Evolutionary conservation across 2,888 invertebrate species (phyloP), one percentile per base, ranked within the genome.

Genomic region (Hofmannophila pseudospretella): DNA sequence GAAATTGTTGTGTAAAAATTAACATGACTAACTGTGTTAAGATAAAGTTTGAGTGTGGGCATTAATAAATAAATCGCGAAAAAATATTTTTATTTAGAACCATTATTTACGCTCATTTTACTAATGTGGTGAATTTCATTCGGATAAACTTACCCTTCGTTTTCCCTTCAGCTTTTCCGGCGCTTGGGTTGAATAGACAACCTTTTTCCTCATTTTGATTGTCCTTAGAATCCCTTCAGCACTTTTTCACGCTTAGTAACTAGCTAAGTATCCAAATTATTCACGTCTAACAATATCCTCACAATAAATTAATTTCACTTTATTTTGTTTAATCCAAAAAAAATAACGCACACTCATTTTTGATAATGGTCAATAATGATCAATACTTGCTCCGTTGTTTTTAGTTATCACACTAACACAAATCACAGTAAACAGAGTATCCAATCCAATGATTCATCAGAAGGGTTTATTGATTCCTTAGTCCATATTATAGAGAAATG

Each of bases 81-180:
- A n/a, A n/a, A n/a, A n/a, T n/a, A n/a, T n/a, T n/a, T n/a, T n/a
- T n/a, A n/a, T n/a, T n/a, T n/a, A n/a, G n/a, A n/a, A n/a, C n/a
- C n/a, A n/a, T n/a, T n/a, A n/a, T n/a, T n/a, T n/a, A n/a, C n/a
- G n/a, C n/a, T n/a, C n/a, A n/a, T n/a, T n/a, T n/a, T n/a, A n/a
- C n/a, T n/a, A n/a, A n/a, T n/a, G n/a, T n/a, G n/a, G n/a, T n/a
- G n/a, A n/a, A n/a, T n/a, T n/a, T n/a, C n/a, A 10, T 7, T 3
- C 31, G 19, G 7, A 31, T 31, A 10, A 14, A 33, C 81, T 81
- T 49, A 84, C 84, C 78, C 72, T 75, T 32, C 64, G 64, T 58
- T 80, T 81, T 51, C 68, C 77, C 47, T 65, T 78, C 41, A 69
- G 55, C 39, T 71, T 78, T 66, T 81, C 80, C 61, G 69, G 51